Conservation (phyloP, 1,140 invertebrate species). For the Drosophila ficusphila region DNA sequence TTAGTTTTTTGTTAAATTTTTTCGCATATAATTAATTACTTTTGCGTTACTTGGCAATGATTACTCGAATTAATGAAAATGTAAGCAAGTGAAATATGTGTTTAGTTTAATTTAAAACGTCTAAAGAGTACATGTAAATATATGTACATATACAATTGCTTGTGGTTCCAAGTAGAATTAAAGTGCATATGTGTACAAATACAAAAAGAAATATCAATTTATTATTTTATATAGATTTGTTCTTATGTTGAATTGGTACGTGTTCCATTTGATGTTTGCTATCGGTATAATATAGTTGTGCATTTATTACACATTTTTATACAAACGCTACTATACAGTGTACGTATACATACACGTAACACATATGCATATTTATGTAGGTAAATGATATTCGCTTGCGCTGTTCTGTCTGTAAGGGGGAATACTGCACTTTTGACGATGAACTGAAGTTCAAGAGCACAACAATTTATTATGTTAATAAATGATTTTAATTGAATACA, state of each 20-base stretch:
- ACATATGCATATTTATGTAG: conserved; percentile 12
- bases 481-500: conserved; percentile 79
- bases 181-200: conserved; percentile 7
- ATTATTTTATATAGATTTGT: conserved; percentile 38
- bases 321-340: not conserved
- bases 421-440: conserved; percentile 58
- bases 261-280: conserved; percentile 13
- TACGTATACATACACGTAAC: not conserved
- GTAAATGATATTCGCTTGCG: conserved; percentile 4
- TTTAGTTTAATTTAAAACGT: conserved; percentile 21
- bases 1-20: not conserved
- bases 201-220: conserved; percentile 13
- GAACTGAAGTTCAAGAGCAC: conserved; percentile 76
- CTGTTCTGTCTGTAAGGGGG: conserved; percentile 24
- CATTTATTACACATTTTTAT: not conserved
- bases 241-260: conserved; percentile 27
- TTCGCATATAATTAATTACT: not conserved
- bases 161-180: conserved; percentile 48
- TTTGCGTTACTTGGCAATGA: conserved; percentile 3
- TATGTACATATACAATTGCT: conserved; percentile 18
- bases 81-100: conserved; percentile 52
- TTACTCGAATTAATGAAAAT: conserved; percentile 12
- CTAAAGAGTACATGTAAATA: conserved; percentile 18
- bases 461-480: conserved; percentile 76
- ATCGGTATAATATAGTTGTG: conserved; percentile 14